A percentile compares a stretch with the other conserved stretches of the same genome.
phyloP scores from a whole-genome alignment of 2,797 vertebrate species.

The Tragopan temminckii region DNA sequence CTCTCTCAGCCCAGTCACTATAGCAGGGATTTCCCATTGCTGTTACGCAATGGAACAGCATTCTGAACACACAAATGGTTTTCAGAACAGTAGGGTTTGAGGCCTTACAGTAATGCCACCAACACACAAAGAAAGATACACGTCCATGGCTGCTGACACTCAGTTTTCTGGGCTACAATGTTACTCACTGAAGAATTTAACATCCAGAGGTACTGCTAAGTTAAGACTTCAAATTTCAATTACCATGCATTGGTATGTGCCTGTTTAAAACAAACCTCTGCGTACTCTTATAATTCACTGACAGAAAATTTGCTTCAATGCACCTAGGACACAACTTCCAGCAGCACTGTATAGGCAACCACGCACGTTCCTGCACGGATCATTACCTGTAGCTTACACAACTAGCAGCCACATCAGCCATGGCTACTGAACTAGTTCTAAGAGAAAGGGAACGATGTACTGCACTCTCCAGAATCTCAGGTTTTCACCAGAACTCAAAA shows the following conservation, averaged over 20 bases:
- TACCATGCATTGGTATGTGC: not conserved
- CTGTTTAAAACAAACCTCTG: not conserved
- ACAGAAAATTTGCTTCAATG: accelerated
- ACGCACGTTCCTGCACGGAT: not conserved
- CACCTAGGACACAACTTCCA: not conserved
- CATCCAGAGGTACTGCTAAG: accelerated
- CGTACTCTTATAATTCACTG: accelerated
- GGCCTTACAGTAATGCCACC: not conserved
- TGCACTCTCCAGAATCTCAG: not conserved
- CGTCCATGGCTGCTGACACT: not conserved
- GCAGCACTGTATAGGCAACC: not conserved
- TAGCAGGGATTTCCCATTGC: not conserved
- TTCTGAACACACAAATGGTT: not conserved
- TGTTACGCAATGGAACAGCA: accelerated
- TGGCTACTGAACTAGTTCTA: accelerated
- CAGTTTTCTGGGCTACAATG: not conserved
- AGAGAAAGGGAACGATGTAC: not conserved
- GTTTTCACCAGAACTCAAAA: not conserved
- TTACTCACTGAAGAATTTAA: not conserved
- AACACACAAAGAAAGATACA: not conserved
- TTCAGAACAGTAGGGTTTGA: accelerated
- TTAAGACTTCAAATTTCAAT: not conserved
- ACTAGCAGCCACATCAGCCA: accelerated
- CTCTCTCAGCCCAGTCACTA: accelerated
- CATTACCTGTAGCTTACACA: not conserved